phyloP scores from a whole-genome alignment of 1,140 invertebrate genomes.

The Agrilus planipennis region DNA sequence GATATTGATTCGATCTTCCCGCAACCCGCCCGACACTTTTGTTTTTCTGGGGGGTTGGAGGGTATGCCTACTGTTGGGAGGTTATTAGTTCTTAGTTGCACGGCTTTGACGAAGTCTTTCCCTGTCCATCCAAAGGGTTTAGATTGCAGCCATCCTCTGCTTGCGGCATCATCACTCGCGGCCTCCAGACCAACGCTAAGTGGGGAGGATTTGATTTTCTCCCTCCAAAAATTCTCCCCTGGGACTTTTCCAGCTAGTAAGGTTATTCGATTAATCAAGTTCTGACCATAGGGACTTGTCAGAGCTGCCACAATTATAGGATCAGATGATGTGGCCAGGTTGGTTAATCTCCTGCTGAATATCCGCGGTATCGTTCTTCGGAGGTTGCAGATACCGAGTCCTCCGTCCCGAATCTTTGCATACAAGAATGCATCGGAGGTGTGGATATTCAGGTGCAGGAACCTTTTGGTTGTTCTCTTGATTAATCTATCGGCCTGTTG shows the following conservation, averaged over 20 bases:
- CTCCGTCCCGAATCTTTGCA: constrained; percentile 15
- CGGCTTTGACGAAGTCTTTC: constrained; percentile 11
- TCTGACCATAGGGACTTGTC: too few relatives aligned
- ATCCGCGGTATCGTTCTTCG: constrained; percentile 5
- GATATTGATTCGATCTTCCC: too few relatives aligned
- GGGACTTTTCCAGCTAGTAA: not conserved
- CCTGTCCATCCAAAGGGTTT: constrained; percentile 11
- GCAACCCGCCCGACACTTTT: too few relatives aligned
- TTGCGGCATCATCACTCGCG: constrained; percentile 4
- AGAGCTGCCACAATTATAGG: not conserved
- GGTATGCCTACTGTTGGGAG: constrained; percentile 13
- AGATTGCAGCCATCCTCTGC: constrained; percentile 4
- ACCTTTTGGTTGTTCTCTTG: constrained; percentile 3
- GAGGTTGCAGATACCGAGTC: constrained; percentile 14
- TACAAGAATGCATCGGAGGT: constrained; percentile 13
- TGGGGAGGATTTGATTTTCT: constrained; percentile 1
- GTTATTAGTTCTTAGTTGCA: constrained; percentile 13
- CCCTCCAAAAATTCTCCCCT: not conserved
- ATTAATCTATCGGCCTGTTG: constrained; percentile 15
- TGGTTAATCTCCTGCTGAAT: not conserved
- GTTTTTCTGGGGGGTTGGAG: constrained; percentile 1
- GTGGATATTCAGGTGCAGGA: constrained; percentile 14
- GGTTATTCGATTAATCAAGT: not conserved
- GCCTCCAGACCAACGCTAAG: constrained; percentile 4
- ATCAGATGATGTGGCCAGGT: not conserved